Evolutionary conservation across 1,140 invertebrate genomes (phyloP).

Genomic region (Calephelis nemesis): DNA sequence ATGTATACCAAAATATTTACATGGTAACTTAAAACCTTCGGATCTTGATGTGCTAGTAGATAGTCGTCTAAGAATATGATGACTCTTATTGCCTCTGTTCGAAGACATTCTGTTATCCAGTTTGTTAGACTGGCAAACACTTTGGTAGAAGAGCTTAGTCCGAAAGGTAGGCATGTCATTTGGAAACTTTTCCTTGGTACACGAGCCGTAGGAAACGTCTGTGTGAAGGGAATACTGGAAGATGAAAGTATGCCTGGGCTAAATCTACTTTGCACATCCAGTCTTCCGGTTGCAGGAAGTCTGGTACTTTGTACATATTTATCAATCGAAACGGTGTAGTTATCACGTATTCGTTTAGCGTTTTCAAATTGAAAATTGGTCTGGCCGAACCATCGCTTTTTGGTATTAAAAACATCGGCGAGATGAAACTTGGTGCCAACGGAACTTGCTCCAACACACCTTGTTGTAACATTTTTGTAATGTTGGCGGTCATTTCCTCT

Average conservation of each 20-base stretch:
- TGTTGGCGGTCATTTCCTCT: too few species aligned
- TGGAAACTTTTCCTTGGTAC: not conserved
- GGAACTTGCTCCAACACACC: not conserved
- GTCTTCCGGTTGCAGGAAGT: slow-evolving; percentile 9
- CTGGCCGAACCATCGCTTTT: slow-evolving; percentile 1
- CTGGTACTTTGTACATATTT: slow-evolving; percentile 4
- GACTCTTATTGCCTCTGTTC: not conserved
- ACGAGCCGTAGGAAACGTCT: slow-evolving; percentile 3
- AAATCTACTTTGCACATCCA: slow-evolving; percentile 20
- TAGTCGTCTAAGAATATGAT: slow-evolving; percentile 12
- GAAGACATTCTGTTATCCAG: not conserved
- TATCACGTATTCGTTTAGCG: not conserved
- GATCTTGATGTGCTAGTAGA: not conserved
- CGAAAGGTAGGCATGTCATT: slow-evolving; percentile 17
- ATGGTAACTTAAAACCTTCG: not conserved
- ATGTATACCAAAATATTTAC: not conserved
- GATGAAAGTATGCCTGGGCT: slow-evolving; percentile 8
- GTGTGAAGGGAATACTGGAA: not conserved
- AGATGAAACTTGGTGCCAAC: slow-evolving; percentile 4
- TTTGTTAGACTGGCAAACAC: not conserved
- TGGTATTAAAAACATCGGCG: slow-evolving; percentile 3
- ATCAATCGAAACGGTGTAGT: slow-evolving; percentile 10
- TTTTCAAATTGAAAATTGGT: slow-evolving; percentile 15
- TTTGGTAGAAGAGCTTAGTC: not conserved
- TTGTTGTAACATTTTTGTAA: not conserved